Evolutionary conservation across 2,113 vertebrate species (phyloP).

Genomic region (Phasianus colchicus): DNA sequence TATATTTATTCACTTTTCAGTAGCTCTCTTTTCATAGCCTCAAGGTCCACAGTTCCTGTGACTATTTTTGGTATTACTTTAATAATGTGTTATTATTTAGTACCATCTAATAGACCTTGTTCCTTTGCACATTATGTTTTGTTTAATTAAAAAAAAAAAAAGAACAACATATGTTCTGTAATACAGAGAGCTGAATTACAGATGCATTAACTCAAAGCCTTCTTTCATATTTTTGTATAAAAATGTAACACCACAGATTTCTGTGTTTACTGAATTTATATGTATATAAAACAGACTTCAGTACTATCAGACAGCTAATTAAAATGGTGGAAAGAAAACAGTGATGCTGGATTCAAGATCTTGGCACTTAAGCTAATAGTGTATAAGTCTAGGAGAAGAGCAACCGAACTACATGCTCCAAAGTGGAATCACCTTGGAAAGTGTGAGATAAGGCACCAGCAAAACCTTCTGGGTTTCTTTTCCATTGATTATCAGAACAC

Average conservation of each 20-base stretch:
- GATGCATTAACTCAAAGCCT: constrained; percentile 68
- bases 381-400: background rate
- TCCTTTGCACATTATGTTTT: constrained; percentile 24
- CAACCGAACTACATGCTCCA: background rate
- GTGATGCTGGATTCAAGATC: constrained; percentile 37
- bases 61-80: constrained; percentile 24
- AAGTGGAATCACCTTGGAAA: background rate
- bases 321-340: constrained; percentile 64
- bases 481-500: background rate
- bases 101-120: background rate
- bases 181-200: constrained; percentile 42
- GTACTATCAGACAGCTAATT: constrained; percentile 64
- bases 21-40: background rate
- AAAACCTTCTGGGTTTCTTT: background rate
- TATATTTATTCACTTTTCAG: background rate
- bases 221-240: constrained; percentile 71
- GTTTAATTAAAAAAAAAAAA: constrained; percentile 51
- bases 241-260: constrained; percentile 71
- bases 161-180: constrained; percentile 62
- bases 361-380: constrained; percentile 5
- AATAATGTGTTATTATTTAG: constrained; percentile 14
- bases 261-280: constrained; percentile 69
- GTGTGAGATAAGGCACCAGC: background rate
- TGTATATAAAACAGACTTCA: constrained; percentile 69
- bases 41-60: background rate